Evolutionary conservation across 2,113 vertebrate genomes (phyloP), one percentile per base, ranked within the genome.

Genomic region (Thunnus thynnus): DNA sequence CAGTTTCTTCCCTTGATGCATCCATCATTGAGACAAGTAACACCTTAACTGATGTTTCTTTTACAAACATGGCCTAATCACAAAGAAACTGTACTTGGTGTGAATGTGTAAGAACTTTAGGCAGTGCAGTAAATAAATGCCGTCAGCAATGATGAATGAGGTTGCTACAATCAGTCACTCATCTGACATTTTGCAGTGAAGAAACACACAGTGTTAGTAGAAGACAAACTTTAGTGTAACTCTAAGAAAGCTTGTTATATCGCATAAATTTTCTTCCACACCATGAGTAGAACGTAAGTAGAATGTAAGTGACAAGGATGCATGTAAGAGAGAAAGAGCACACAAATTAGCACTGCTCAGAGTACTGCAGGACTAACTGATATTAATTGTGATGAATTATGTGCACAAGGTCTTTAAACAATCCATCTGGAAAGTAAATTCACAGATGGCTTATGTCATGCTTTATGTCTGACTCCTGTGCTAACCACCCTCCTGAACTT

Each of bases 321-420:
- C 16, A 5, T 32, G 54, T 18, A 55, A 41, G 68, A 22, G 57
- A 58, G 20, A 78, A 50, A 48, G 74, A 51, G 70, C 51, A 69
- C 76, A 80, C 63, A 84, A 80, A 92, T 88, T 41, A 84, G 55
- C 56, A 55, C 51, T 48, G 73, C 76, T 81, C 62, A 50, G 51
- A 80, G 71, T 81, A 76, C 61, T 81, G 77, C 82, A 72, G 67
- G 88, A 80, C 82, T 83, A 90, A 89, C 47, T 76, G 82, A 56
- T 88, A 76, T 72, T 88, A 88, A 91, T 82, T 86, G 85, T 85
- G 89, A 93, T 93, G 72, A 90, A 90, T 89, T 86, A 85, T 84
- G 84, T 67, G 70, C 52, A 46, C 22, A 20, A 51, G 41, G 41
- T 51, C 41, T 78, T 82, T 48, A 62, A 88, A 68, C 70, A 85